These are phyloP conservation scores for Cheirogaleus medius DNA, from an alignment of 2,113 vertebrate genomes.

Conservation along the genomic window DNA sequence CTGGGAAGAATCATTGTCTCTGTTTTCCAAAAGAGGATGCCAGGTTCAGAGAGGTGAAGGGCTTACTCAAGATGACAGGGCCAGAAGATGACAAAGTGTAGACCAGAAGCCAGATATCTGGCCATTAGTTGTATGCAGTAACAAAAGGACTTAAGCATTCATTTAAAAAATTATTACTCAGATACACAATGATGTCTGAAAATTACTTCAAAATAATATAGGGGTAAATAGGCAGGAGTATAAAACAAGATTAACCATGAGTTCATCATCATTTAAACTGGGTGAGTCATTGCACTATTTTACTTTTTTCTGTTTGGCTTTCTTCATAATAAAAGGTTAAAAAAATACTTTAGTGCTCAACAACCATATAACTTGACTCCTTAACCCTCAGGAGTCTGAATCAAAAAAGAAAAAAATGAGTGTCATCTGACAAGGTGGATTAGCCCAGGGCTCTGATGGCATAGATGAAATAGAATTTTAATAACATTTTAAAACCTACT, in stretches of 20 bases:
- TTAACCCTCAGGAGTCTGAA: not conserved
- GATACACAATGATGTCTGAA: not conserved
- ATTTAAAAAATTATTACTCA: not conserved
- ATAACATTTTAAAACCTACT: not conserved
- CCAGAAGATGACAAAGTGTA: not conserved
- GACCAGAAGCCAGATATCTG: not conserved
- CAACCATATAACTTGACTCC: not conserved
- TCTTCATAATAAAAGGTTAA: not conserved
- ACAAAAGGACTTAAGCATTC: not conserved
- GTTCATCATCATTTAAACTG: not conserved
- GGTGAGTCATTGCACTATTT: rapidly evolving
- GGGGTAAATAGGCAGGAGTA: not conserved
- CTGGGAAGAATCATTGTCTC: rapidly evolving
- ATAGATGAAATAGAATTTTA: not conserved
- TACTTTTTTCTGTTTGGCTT: not conserved
- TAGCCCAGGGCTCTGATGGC: not conserved
- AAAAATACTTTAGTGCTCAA: not conserved
- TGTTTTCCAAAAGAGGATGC: not conserved
- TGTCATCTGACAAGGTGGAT: not conserved
- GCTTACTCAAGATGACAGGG: not conserved
- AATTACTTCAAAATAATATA: not conserved
- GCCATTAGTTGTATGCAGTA: not conserved
- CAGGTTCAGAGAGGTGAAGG: no score
- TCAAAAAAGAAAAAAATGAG: not conserved
- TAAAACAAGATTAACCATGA: not conserved